phyloP scores from a whole-genome alignment of 1,140 invertebrate genomes.

The Microplitis demolitor region DNA sequence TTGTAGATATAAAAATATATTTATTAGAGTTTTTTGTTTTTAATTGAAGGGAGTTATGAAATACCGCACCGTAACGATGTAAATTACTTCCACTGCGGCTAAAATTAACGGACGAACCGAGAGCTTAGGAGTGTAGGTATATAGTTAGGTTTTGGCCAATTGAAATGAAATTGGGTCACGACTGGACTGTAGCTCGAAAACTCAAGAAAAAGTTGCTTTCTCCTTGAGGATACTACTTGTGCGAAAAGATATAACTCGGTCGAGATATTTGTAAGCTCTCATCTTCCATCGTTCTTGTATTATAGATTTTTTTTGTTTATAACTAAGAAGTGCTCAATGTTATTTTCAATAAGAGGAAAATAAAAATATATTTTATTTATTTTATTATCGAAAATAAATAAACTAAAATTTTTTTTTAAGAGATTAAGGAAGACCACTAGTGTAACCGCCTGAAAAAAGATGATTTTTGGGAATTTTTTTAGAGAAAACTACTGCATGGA shows the following conservation, averaged over 20 bases:
- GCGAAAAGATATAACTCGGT: neutral
- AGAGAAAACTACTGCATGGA: too few relatives aligned
- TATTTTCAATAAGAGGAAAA: too few relatives aligned
- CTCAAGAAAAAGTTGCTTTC: conserved; percentile 23
- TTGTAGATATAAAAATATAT: too few relatives aligned
- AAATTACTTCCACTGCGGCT: neutral
- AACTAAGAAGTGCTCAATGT: too few relatives aligned
- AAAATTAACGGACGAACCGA: neutral
- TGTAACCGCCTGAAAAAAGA: too few relatives aligned
- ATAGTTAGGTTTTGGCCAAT: conserved; percentile 11
- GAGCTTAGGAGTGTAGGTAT: neutral
- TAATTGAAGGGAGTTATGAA: neutral
- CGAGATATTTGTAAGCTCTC: neutral
- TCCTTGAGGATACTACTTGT: conserved; percentile 19
- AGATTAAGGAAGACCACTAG: too few relatives aligned
- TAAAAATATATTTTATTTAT: too few relatives aligned
- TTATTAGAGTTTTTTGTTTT: too few relatives aligned
- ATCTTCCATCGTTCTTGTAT: neutral
- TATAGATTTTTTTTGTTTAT: neutral
- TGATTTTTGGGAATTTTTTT: too few relatives aligned
- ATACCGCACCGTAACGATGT: neutral
- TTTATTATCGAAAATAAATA: neutral
- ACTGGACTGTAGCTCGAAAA: neutral
- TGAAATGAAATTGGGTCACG: conserved; percentile 27
- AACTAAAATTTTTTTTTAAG: too few relatives aligned